Evolutionary conservation across 2,888 invertebrate genomes (phyloP).

Genomic region (Tenthredo mesomela): DNA sequence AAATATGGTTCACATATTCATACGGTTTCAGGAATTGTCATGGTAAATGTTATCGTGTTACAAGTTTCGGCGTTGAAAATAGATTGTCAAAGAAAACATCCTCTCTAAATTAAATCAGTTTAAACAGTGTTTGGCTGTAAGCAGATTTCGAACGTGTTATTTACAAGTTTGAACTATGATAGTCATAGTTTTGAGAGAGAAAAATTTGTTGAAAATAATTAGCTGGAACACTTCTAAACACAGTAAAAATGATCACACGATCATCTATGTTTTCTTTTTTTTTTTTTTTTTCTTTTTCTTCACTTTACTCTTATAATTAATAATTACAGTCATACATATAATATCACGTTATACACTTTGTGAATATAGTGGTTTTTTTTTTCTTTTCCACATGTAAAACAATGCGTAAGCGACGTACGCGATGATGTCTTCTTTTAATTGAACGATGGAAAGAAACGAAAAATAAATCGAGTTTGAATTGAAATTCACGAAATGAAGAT

Average conservation of each 20-base stretch:
- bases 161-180: conserved; percentile 3
- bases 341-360: conserved; percentile 19
- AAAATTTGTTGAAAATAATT: not conserved
- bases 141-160: not conserved
- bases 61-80: not conserved
- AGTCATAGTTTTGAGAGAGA: not conserved
- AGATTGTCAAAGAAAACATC: not conserved
- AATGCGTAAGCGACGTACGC: not conserved
- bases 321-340: not conserved
- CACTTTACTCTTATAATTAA: not conserved
- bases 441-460: not conserved
- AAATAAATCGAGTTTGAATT: not conserved
- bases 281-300: not conserved
- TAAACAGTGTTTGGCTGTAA: not conserved
- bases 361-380: not conserved
- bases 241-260: conserved; percentile 19
- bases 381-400: conserved; percentile 3
- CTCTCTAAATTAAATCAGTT: conserved; percentile 17
- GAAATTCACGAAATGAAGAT: not conserved
- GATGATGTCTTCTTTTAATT: not conserved
- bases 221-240: not conserved
- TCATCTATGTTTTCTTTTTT: not conserved
- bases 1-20: too few relatives aligned
- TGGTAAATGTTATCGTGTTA: not conserved
- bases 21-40: not conserved